phyloP scores from a whole-genome alignment of 2,888 invertebrate genomes.

The Erebia aethiops region DNA sequence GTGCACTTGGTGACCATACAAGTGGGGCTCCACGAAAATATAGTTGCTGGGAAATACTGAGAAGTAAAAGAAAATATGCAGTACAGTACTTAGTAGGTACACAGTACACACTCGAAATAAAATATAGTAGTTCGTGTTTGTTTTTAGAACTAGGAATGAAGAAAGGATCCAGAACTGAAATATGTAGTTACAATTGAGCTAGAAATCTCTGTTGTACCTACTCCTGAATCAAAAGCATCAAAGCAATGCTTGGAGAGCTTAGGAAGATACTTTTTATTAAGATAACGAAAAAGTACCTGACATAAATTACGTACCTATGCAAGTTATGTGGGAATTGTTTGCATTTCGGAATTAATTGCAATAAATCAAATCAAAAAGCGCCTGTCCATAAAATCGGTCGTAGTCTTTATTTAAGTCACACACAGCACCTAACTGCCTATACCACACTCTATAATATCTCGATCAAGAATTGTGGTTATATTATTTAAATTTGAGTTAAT shows the following conservation, averaged over 20 bases:
- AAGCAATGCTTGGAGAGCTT: background rate
- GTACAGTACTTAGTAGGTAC: too few species aligned
- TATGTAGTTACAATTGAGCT: background rate
- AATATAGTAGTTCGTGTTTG: background rate
- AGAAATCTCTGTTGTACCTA: background rate
- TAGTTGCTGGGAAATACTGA: too few species aligned
- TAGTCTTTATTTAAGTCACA: too few species aligned
- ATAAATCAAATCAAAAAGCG: background rate
- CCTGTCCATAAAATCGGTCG: too few species aligned
- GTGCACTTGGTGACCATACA: too few species aligned
- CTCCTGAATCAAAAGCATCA: slow-evolving; percentile 3
- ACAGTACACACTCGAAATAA: too few species aligned
- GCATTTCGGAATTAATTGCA: background rate
- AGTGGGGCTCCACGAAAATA: too few species aligned
- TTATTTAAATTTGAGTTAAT: background rate
- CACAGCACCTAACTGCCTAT: too few species aligned
- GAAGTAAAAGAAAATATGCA: too few species aligned
- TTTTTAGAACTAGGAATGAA: background rate
- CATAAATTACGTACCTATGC: background rate
- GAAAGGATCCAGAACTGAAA: background rate
- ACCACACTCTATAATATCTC: background rate
- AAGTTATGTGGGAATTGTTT: background rate
- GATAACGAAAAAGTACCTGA: background rate
- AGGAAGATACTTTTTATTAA: background rate
- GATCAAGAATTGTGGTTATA: background rate